Percentiles rank a stretch among this genome's conserved stretches.
These are phyloP conservation scores for Lepidurus apus DNA, from an alignment of 1,140 invertebrate genomes.

Conservation along the genomic window DNA sequence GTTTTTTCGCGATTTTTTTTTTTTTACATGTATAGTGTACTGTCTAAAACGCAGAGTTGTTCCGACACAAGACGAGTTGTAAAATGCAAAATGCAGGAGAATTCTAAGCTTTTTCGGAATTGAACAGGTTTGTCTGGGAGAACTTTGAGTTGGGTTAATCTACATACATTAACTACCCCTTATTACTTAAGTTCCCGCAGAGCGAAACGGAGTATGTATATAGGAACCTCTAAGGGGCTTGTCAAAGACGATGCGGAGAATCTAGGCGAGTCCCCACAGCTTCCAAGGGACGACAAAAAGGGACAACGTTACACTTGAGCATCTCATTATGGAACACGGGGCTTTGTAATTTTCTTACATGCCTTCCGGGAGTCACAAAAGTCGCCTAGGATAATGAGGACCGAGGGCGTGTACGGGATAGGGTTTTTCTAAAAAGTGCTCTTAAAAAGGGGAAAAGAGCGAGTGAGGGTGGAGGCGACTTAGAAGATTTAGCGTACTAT, in stretches of 20 bases:
- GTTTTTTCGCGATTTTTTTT: not conserved
- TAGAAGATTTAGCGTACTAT: too few species aligned
- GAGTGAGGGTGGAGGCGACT: not conserved
- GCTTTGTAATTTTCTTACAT: constrained; percentile 5
- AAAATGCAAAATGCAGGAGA: too few species aligned
- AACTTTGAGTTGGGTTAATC: not conserved
- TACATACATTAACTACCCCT: not conserved
- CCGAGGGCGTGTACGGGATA: not conserved
- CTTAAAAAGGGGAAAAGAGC: not conserved
- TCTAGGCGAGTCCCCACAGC: not conserved
- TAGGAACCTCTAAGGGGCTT: not conserved
- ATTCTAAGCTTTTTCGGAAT: too few species aligned
- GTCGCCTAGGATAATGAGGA: constrained; percentile 9
- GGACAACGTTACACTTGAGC: not conserved
- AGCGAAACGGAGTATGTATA: not conserved
- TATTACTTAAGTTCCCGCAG: not conserved
- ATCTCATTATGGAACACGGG: constrained; percentile 10
- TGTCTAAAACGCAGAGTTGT: too few species aligned
- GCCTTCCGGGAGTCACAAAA: constrained; percentile 17
- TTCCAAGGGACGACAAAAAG: not conserved
- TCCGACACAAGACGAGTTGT: too few species aligned
- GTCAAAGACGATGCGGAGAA: not conserved
- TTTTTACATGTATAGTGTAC: not conserved
- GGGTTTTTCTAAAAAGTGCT: not conserved
- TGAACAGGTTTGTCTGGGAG: not conserved